phyloP scores from a whole-genome alignment of 2,888 invertebrate genomes.

The Schrankia costaestrigalis region DNA sequence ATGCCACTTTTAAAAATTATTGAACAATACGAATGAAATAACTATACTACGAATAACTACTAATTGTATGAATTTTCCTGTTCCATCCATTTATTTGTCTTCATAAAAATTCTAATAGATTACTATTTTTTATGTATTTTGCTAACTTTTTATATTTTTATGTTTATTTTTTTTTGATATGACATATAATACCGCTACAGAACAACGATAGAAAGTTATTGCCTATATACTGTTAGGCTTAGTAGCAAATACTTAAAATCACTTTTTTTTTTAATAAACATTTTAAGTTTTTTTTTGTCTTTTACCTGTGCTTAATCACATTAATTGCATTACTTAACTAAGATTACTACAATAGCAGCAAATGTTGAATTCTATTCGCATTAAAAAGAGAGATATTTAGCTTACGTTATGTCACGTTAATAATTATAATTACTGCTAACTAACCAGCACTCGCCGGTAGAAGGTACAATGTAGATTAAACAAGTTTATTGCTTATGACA shows the following conservation, averaged over 20 bases:
- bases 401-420: conserved; percentile 22
- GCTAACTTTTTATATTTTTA: conserved; percentile 65
- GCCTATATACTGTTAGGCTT: conserved; percentile 32
- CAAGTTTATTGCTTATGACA: conserved; percentile 3
- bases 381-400: conserved; percentile 22
- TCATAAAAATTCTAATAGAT: conserved; percentile 45
- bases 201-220: conserved; percentile 37
- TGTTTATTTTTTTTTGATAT: conserved; percentile 58
- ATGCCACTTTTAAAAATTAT: too few relatives aligned
- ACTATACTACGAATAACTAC: too few relatives aligned
- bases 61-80: too few relatives aligned
- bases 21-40: too few relatives aligned
- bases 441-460: conserved; percentile 5
- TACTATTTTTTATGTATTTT: conserved; percentile 61
- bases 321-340: conserved; percentile 58
- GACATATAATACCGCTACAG: conserved; percentile 49
- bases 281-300: conserved; percentile 56
- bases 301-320: conserved; percentile 59
- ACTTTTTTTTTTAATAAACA: conserved; percentile 32
- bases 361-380: conserved; percentile 36
- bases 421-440: conserved; percentile 12
- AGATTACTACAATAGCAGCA: conserved; percentile 56
- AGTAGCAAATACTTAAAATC: conserved; percentile 40
- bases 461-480: conserved; percentile 23
- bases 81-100: too few relatives aligned